phyloP scores from a whole-genome alignment of 2,888 invertebrate genomes.

The Dynastes hyllus region DNA sequence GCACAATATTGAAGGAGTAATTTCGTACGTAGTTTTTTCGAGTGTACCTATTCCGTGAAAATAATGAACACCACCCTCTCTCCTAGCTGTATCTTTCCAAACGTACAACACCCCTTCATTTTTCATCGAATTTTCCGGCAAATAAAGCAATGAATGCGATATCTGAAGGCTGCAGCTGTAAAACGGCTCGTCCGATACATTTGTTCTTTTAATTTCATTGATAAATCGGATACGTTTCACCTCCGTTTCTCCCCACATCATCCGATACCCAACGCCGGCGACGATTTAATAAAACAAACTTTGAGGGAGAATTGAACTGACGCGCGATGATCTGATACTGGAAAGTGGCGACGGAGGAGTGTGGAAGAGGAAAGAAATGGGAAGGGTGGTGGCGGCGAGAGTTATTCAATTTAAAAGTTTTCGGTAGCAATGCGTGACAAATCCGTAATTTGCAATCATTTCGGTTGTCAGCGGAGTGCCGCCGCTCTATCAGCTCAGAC shows the following conservation, averaged over 20 bases:
- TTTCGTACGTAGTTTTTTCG: too few species aligned
- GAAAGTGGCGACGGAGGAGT: conserved; percentile 2
- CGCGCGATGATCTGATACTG: conserved; percentile 2
- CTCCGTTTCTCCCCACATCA: not conserved
- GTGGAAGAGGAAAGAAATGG: conserved; percentile 30
- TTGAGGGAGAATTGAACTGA: conserved; percentile 56
- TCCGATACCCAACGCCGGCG: conserved; percentile 51
- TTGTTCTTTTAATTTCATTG: conserved; percentile 24
- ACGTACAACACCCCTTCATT: not conserved
- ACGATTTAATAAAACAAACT: conserved; percentile 69
- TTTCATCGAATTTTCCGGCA: conserved; percentile 16
- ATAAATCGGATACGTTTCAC: conserved; percentile 16
- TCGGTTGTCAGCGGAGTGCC: conserved; percentile 54
- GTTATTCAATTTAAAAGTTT: conserved; percentile 71
- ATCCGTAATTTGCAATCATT: conserved; percentile 70
- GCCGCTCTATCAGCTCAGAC: conserved; percentile 40
- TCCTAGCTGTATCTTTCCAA: not conserved
- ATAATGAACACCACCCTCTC: too few species aligned
- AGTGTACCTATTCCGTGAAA: too few species aligned
- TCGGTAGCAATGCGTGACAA: conserved; percentile 68
- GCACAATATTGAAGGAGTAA: too few species aligned
- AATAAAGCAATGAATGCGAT: conserved; percentile 28
- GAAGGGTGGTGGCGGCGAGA: conserved; percentile 52
- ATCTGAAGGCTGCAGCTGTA: not conserved
- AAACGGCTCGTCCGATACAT: not conserved